These are phyloP conservation scores for Diprion similis DNA, from an alignment of 1,140 invertebrate species.

Conservation along the genomic window DNA sequence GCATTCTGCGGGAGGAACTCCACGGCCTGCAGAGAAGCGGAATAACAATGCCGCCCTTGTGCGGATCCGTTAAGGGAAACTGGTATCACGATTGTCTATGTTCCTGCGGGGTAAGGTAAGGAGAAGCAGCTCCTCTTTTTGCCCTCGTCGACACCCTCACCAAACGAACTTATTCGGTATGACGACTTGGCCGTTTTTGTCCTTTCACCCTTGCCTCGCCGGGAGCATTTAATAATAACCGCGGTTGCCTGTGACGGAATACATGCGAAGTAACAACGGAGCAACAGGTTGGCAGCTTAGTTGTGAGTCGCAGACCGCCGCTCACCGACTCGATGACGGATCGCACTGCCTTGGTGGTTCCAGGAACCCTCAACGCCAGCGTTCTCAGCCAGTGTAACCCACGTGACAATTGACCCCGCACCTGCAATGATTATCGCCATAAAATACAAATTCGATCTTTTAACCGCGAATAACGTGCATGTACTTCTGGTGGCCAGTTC, in stretches of 20 bases:
- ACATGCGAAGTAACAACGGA: neutral
- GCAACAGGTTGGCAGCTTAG: constrained; percentile 10
- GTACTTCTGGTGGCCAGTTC: no score
- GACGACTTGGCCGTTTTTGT: no score
- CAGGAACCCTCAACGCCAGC: neutral
- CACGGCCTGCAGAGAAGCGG: neutral
- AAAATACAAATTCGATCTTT: no score
- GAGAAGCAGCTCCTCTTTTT: no score
- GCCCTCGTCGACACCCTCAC: no score
- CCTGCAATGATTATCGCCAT: no score
- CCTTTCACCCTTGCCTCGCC: no score
- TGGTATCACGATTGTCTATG: no score
- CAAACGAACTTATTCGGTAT: no score
- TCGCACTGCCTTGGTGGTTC: neutral
- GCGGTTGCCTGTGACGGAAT: neutral
- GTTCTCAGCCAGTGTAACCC: neutral
- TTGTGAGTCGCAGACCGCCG: neutral
- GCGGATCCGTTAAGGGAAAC: neutral
- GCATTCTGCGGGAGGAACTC: neutral
- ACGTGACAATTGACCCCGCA: neutral
- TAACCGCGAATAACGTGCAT: no score
- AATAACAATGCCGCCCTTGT: neutral
- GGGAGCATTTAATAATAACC: no score
- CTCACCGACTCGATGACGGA: neutral
- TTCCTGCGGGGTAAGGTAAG: no score